Evolutionary conservation across 2,113 vertebrate species (phyloP), one percentile per base, ranked within the genome.

Genomic region (Phylloscopus trochiloides): DNA sequence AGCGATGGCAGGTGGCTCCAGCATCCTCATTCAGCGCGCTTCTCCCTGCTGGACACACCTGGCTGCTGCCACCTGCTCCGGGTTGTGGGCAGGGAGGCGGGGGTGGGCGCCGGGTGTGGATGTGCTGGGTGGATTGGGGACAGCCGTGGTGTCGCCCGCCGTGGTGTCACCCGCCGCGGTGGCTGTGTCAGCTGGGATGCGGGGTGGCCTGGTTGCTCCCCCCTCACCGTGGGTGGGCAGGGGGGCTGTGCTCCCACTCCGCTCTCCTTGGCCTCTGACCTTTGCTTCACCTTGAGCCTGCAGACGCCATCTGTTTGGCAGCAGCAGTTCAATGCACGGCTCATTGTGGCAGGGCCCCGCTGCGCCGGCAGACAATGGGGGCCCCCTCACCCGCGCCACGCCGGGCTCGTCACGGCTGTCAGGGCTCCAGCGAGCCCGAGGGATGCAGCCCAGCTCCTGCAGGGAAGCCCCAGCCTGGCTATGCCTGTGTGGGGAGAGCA

Each of bases 231-330:
- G 43, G 48, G 81, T 83, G 94, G 73, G 92, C 76, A 68, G 40
- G 4, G 75, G 45, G 76, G 59, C 62, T 50, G 47, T 43, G 51
- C 54, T 57, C 80, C 73, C 61, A n/a, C 72, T 32, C 42, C 6
- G 10, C 32, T 85, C 67, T 79, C 26, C 85, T 78, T 95, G 84
- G 88, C 96, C 96, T 92, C 90, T 96, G 95, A 91, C 93, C 95
- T 97, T 96, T 96, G 92, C 94, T 95, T 97, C 97, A 97, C 96
- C 96, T 97, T 97, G 95, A 84, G 87, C 66, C 94, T 58, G 83
- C 92, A 92, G 94, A 94, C 92, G 89, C 97, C 97, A 96, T 97
- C 96, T 97, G 96, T 94, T 97, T 91, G 50, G 14, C 92, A 68
- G 94, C 92, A 96, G 96, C 83, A 5, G 88, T 80, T 91, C 61